A percentile compares a stretch with the other conserved stretches of the same genome.
Conservation (phyloP, 1,140 invertebrate species). For the Drosophila navojoa region DNA sequence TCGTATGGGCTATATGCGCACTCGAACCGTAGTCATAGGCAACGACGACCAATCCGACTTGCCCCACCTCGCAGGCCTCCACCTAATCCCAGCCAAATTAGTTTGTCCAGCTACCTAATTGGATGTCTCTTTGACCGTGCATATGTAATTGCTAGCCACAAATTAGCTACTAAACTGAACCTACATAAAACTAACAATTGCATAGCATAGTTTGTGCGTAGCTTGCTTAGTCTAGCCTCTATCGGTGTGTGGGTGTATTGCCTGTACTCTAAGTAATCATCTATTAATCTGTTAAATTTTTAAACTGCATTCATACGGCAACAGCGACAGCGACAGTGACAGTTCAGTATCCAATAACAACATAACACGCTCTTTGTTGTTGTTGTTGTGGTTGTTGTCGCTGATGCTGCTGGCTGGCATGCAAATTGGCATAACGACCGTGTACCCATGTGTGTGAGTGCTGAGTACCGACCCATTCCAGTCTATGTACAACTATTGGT, state of each 20-base stretch:
- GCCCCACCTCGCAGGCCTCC: conserved; percentile 1
- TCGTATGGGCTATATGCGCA: too few relatives aligned
- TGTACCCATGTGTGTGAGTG: not conserved
- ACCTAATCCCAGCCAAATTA: conserved; percentile 49
- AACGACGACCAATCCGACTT: not conserved
- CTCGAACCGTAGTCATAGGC: too few relatives aligned
- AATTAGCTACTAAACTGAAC: conserved; percentile 13
- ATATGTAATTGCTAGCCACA: conserved; percentile 63
- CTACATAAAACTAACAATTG: conserved; percentile 50
- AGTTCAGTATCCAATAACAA: not conserved
- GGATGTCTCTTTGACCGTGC: conserved; percentile 33
- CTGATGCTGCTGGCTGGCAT: conserved; percentile 47
- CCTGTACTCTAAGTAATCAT: conserved; percentile 40
- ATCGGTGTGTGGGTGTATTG: conserved; percentile 42
- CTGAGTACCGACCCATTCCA: not conserved
- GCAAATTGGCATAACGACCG: conserved; percentile 65
- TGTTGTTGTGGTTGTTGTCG: conserved; percentile 14
- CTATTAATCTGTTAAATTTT: conserved; percentile 44
- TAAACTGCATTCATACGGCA: conserved; percentile 23
- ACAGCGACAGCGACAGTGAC: not conserved
- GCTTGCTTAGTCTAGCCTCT: conserved; percentile 12
- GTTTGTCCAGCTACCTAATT: conserved; percentile 48
- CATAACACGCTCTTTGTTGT: conserved; percentile 3
- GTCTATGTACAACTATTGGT: not conserved
- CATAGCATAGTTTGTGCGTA: conserved; percentile 35